Conservation (phyloP, 2,888 invertebrate species). For the Trachelus troglodyta region DNA sequence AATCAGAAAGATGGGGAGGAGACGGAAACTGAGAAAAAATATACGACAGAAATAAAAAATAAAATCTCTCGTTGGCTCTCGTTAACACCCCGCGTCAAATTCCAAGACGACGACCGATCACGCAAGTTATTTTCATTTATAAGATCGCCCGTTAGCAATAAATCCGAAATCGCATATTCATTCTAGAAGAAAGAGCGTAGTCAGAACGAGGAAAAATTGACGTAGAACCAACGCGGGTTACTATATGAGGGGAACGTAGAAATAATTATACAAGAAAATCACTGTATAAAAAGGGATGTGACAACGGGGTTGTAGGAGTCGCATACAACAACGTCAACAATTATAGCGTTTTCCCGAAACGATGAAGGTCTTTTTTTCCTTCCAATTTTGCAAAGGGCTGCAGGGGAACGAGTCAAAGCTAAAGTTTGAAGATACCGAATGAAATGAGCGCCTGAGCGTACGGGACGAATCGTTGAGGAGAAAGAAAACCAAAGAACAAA, state of each 20-base stretch:
- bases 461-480: not conserved
- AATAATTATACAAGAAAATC: slow-evolving; percentile 14
- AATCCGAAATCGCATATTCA: not conserved
- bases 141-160: not conserved
- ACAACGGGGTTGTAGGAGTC: not conserved
- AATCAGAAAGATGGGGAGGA: not conserved
- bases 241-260: not conserved
- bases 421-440: not conserved
- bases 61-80: slow-evolving; percentile 15
- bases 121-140: not conserved
- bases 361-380: no score
- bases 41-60: slow-evolving; percentile 23
- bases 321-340: not conserved
- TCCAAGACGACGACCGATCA: no score
- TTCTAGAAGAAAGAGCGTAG: not conserved
- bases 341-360: no score
- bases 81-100: not conserved
- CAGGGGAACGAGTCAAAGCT: not conserved
- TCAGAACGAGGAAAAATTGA: slow-evolving; percentile 15
- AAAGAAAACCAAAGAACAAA: not conserved
- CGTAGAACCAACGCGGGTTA: not conserved
- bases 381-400: no score
- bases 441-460: not conserved
- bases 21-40: slow-evolving; percentile 10
- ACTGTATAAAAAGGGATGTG: not conserved